Evolutionary conservation across 2,888 invertebrate genomes (phyloP).

Genomic region (Icerya purchasi): DNA sequence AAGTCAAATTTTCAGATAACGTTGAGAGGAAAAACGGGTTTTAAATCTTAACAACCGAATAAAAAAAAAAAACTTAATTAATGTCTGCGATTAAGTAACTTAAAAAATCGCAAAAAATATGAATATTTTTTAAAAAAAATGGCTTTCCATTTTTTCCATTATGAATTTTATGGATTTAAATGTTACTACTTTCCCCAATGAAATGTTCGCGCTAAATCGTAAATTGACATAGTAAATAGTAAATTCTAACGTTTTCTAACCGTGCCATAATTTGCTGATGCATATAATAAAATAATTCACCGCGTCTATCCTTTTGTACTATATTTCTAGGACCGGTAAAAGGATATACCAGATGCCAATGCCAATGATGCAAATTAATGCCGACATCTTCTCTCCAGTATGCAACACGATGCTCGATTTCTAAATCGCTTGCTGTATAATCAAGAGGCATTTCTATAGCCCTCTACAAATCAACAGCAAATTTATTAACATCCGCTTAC

Average conservation of each 20-base stretch:
- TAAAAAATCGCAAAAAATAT: too few relatives aligned
- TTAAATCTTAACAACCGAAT: too few relatives aligned
- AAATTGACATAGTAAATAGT: too few relatives aligned
- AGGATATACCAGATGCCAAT: slow-evolving; percentile 76
- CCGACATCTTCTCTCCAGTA: slow-evolving; percentile 72
- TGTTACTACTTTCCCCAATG: too few relatives aligned
- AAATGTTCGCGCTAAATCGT: too few relatives aligned
- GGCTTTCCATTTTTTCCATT: too few relatives aligned
- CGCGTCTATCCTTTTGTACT: slow-evolving; percentile 51
- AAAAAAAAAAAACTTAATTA: too few relatives aligned
- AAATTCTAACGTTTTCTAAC: slow-evolving; percentile 23
- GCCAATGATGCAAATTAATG: slow-evolving; percentile 74
- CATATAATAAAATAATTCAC: slow-evolving; percentile 62
- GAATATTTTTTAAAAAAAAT: too few relatives aligned
- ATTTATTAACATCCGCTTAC: background rate
- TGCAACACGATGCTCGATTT: slow-evolving; percentile 56
- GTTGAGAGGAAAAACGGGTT: too few relatives aligned
- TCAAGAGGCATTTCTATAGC: slow-evolving; percentile 46
- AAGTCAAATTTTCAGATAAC: too few relatives aligned
- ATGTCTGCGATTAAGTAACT: too few relatives aligned
- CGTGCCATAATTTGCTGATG: slow-evolving; percentile 46
- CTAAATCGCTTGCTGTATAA: slow-evolving; percentile 49
- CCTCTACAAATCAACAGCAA: slow-evolving; percentile 25
- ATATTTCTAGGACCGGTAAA: slow-evolving; percentile 40
- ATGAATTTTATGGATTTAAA: too few relatives aligned